Conservation (phyloP, 2,888 invertebrate species). For the Scaptomyza cyrtandrae region DNA sequence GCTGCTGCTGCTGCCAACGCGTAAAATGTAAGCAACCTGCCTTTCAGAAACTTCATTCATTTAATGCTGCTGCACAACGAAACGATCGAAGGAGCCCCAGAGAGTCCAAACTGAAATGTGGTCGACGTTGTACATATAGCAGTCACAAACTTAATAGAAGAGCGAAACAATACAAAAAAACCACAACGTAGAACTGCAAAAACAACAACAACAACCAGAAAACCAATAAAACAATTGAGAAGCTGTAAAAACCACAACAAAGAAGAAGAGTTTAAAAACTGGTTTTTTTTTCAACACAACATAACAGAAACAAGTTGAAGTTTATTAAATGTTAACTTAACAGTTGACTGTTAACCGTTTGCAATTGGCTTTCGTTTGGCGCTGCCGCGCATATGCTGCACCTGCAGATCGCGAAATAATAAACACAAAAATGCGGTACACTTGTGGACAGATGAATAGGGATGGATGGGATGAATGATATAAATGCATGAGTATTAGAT, state of each 20-base stretch:
- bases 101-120: conserved; percentile 38
- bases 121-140: conserved; percentile 25
- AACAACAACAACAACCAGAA: conserved; percentile 19
- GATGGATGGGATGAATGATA: not conserved
- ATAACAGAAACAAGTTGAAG: conserved; percentile 65
- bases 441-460: conserved; percentile 25
- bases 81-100: conserved; percentile 30
- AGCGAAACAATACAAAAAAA: conserved; percentile 42
- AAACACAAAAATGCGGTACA: conserved; percentile 48
- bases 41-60: conserved; percentile 75
- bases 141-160: conserved; percentile 22
- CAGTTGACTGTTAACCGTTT: conserved; percentile 66
- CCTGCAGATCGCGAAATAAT: conserved; percentile 66
- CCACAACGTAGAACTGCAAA: conserved; percentile 19
- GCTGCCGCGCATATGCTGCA: conserved; percentile 46
- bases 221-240: conserved; percentile 64
- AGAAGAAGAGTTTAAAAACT: conserved; percentile 57
- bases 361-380: conserved; percentile 44
- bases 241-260: conserved; percentile 62
- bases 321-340: conserved; percentile 58
- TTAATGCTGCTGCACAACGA: conserved; percentile 50
- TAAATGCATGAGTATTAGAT: not conserved
- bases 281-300: conserved; percentile 55
- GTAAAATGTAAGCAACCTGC: conserved; percentile 72
- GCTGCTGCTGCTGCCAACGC: conserved; percentile 49